A percentile compares a stretch with the other conserved stretches of the same genome.
These are phyloP conservation scores for Uria aalge DNA, from an alignment of 2,113 vertebrate species.

Conservation along the genomic window DNA sequence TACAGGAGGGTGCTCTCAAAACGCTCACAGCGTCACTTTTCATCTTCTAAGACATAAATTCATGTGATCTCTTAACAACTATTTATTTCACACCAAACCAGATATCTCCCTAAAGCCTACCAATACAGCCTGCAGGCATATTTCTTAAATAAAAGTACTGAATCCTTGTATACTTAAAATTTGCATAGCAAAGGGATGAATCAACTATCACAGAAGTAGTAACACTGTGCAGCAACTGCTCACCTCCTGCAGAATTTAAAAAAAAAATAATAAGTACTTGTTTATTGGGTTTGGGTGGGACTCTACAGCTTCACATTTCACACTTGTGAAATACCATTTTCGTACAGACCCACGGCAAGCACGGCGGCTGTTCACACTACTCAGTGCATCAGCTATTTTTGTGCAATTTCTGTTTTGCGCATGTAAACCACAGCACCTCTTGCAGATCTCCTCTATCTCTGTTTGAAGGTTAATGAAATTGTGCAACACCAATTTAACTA, in stretches of 20 bases:
- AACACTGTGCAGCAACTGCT: constrained; percentile 75
- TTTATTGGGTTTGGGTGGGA: constrained; percentile 48
- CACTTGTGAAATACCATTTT: constrained; percentile 17
- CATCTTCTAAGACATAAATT: constrained; percentile 88
- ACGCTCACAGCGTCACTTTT: constrained; percentile 73
- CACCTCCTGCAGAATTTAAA: constrained; percentile 74
- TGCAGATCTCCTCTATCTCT: constrained; percentile 27
- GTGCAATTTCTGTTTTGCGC: constrained; percentile 29
- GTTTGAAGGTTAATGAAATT: constrained; percentile 44
- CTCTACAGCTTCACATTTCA: neutral
- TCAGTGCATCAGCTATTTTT: neutral
- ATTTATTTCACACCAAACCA: constrained; percentile 92
- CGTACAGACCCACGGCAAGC: neutral
- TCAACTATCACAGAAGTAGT: constrained; percentile 76
- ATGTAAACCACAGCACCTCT: constrained; percentile 9
- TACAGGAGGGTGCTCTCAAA: constrained; percentile 34
- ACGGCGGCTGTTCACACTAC: neutral
- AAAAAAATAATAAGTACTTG: constrained; percentile 33
- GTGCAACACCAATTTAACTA: neutral
- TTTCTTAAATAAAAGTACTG: constrained; percentile 93
- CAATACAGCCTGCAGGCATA: constrained; percentile 87
- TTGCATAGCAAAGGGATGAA: constrained; percentile 90
- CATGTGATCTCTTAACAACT: constrained; percentile 94
- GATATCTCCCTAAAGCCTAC: constrained; percentile 85
- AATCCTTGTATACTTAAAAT: constrained; percentile 91